Percentiles rank a stretch among this genome's conserved stretches.
These are phyloP conservation scores for Chloroceryle inda DNA, from an alignment of 2,797 vertebrate genomes.

Conservation along the genomic window DNA sequence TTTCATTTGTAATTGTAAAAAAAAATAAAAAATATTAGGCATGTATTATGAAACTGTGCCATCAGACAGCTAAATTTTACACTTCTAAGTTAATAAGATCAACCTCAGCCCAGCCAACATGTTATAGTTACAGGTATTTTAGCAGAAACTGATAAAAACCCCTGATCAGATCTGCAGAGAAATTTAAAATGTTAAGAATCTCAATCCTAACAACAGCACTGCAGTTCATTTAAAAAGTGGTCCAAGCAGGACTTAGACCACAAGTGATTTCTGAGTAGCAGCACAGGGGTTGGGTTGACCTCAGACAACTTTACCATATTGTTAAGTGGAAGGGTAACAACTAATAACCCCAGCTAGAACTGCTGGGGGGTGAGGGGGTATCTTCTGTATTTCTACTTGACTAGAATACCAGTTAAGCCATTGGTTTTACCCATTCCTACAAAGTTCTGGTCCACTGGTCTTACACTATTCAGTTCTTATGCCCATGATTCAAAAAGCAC, in stretches of 20 bases:
- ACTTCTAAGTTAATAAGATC: not conserved
- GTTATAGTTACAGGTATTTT: not conserved
- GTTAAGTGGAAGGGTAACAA: not conserved
- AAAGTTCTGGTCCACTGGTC: not conserved
- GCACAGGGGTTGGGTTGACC: not conserved
- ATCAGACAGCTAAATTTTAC: not conserved
- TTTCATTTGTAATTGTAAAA: slow-evolving; percentile 3
- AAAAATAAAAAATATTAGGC: not conserved
- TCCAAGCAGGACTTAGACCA: not conserved
- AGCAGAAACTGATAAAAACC: not conserved
- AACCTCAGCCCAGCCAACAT: not conserved
- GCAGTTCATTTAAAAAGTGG: not conserved
- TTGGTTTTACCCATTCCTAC: not conserved
- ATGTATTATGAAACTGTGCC: not conserved
- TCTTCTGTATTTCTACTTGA: not conserved
- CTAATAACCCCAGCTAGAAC: not conserved
- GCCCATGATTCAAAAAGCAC: not conserved
- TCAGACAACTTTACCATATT: not conserved
- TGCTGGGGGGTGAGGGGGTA: not conserved
- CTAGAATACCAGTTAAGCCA: not conserved
- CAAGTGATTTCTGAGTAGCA: not conserved
- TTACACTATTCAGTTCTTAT: not conserved
- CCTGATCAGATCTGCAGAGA: not conserved
- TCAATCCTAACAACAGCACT: not conserved
- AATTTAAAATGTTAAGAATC: not conserved